Percentiles rank a stretch among this genome's conserved stretches.
These are phyloP conservation scores for Pseudomyrmex dendroicus DNA, from an alignment of 1,140 invertebrate species.

Conservation along the genomic window DNA sequence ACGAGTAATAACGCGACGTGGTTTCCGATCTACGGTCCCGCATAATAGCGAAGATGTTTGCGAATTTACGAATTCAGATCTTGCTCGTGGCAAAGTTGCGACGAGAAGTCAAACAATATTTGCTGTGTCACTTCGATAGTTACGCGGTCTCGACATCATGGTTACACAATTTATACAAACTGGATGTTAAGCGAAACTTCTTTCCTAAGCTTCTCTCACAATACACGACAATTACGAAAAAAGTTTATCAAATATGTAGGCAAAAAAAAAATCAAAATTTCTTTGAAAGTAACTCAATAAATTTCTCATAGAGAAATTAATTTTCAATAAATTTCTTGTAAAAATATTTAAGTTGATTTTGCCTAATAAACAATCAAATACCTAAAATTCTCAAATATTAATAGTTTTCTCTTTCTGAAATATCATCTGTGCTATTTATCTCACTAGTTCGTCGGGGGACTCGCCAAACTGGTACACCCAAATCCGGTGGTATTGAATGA, in stretches of 20 bases:
- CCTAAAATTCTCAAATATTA: not conserved
- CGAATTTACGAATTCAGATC: slow-evolving; percentile 43
- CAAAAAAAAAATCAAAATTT: too few species aligned
- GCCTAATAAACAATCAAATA: too few species aligned
- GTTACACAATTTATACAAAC: not conserved
- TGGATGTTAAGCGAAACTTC: not conserved
- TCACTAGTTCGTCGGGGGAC: not conserved
- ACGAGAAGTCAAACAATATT: not conserved
- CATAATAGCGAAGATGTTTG: slow-evolving; percentile 32
- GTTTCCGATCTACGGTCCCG: not conserved
- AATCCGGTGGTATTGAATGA: slow-evolving; percentile 19
- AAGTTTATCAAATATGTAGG: too few species aligned
- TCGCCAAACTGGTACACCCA: not conserved
- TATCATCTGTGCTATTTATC: not conserved
- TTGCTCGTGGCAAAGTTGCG: not conserved
- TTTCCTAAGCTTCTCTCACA: not conserved
- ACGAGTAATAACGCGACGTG: slow-evolving; percentile 18
- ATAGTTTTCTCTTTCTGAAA: not conserved
- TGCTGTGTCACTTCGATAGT: not conserved
- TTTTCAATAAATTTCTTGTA: not conserved
- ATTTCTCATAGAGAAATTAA: not conserved
- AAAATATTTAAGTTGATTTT: not conserved
- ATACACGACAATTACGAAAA: too few species aligned
- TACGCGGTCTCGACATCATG: not conserved
- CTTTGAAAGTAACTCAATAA: not conserved